phyloP scores from a whole-genome alignment of 23 tunicate species.

The Corella eumyota region DNA sequence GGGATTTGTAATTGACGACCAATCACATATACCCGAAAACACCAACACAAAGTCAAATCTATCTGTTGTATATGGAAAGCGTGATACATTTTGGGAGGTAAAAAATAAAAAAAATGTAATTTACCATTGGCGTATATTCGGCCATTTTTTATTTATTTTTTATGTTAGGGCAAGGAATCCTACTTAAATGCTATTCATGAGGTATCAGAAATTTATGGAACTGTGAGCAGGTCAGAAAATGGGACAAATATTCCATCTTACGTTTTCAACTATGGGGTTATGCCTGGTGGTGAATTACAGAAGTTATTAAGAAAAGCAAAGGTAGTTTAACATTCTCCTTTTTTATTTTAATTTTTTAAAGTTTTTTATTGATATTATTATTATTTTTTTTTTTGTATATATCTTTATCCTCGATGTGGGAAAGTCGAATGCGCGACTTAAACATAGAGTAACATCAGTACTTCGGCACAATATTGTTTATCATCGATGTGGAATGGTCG shows the following conservation, averaged over 20 bases:
- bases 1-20: slow-evolving; percentile 83
- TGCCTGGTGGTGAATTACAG: slow-evolving; percentile 67
- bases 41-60: slow-evolving; percentile 25
- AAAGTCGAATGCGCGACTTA: too few relatives aligned
- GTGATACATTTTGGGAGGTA: slow-evolving; percentile 77
- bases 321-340: slow-evolving; percentile 20
- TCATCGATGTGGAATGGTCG: too few relatives aligned
- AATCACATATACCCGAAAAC: neutral
- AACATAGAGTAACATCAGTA: neutral
- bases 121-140: too few relatives aligned
- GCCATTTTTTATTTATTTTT: too few relatives aligned
- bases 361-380: too few relatives aligned
- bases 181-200: slow-evolving; percentile 53
- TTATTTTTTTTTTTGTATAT: too few relatives aligned
- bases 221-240: slow-evolving; percentile 17
- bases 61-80: slow-evolving; percentile 77
- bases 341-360: neutral
- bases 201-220: slow-evolving; percentile 39
- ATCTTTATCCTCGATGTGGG: too few relatives aligned
- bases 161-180: slow-evolving; percentile 30
- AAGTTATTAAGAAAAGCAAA: slow-evolving; percentile 47
- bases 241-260: slow-evolving; percentile 31
- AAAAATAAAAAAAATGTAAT: too few relatives aligned
- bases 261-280: slow-evolving; percentile 73
- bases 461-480: neutral